These are phyloP conservation scores for Hemichromis elongatus DNA, from an alignment of 2,113 vertebrate genomes.

Conservation along the genomic window DNA sequence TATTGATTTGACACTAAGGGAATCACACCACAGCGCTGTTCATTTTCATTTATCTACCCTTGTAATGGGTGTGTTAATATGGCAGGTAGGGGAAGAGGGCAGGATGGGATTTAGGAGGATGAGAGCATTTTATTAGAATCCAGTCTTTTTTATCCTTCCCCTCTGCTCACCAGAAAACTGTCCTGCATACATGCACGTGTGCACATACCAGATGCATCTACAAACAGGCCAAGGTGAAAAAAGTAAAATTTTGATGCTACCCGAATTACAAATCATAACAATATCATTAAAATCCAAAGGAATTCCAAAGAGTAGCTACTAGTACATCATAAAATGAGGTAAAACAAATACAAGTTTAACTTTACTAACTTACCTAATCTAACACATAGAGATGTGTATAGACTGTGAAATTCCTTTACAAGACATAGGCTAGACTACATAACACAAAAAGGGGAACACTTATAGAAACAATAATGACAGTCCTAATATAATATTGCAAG, in stretches of 20 bases:
- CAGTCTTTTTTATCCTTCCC: constrained; percentile 67
- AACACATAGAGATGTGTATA: too few relatives aligned
- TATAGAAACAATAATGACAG: too few relatives aligned
- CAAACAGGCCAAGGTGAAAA: background rate
- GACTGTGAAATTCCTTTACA: too few relatives aligned
- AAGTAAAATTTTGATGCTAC: background rate
- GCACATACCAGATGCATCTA: background rate
- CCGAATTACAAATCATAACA: background rate
- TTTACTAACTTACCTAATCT: background rate
- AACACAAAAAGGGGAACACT: background rate
- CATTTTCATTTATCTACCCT: constrained; percentile 73
- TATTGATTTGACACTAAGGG: constrained; percentile 73
- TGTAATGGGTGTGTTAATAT: constrained; percentile 72
- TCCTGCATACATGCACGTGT: background rate
- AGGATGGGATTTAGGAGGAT: constrained; percentile 57
- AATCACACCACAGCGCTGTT: constrained; percentile 67
- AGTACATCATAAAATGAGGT: background rate
- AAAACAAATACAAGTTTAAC: background rate
- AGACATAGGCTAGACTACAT: background rate
- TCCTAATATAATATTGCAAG: too few relatives aligned
- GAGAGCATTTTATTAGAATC: constrained; percentile 70
- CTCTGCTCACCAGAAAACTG: constrained; percentile 1
- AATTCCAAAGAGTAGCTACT: background rate
- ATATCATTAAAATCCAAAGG: background rate
- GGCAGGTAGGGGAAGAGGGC: constrained; percentile 51